A percentile compares a stretch with the other conserved stretches of the same genome.
Conservation (phyloP, 2,888 invertebrate genomes). For the Macrosiphum euphorbiae region DNA sequence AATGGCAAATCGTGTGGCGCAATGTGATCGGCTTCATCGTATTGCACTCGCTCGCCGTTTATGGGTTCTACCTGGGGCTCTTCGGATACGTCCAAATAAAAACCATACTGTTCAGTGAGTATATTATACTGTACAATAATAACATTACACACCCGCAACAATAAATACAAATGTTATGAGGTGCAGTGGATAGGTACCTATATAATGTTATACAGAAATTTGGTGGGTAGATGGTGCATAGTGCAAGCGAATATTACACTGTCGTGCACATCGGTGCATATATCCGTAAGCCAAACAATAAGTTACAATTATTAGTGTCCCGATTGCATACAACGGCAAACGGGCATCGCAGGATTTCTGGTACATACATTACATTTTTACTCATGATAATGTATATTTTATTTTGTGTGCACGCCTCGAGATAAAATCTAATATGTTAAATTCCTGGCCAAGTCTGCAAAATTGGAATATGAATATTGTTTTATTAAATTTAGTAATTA, state of each 20-base stretch:
- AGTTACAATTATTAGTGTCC: background rate
- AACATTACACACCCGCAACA: background rate
- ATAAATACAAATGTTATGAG: background rate
- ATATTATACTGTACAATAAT: background rate
- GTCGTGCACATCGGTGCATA: background rate
- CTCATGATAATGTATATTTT: background rate
- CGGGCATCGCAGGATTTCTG: background rate
- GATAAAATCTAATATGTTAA: background rate
- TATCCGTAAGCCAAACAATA: background rate
- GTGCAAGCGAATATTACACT: background rate
- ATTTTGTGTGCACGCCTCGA: background rate
- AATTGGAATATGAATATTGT: no score
- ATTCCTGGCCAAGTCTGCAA: background rate
- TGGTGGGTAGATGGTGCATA: background rate
- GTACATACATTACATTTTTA: background rate
- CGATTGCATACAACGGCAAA: background rate
- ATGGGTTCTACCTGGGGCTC: conserved; percentile 70
- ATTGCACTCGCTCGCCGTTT: conserved; percentile 78
- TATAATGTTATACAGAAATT: no score
- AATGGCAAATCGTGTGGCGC: conserved; percentile 83
- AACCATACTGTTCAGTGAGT: conserved; percentile 36
- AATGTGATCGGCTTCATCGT: conserved; percentile 82
- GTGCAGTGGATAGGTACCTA: background rate
- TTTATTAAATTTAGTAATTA: background rate
- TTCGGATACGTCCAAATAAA: background rate